Evolutionary conservation across 2,888 invertebrate genomes (phyloP), one percentile per base, ranked within the genome.

Genomic region (Caradrina kadenii): DNA sequence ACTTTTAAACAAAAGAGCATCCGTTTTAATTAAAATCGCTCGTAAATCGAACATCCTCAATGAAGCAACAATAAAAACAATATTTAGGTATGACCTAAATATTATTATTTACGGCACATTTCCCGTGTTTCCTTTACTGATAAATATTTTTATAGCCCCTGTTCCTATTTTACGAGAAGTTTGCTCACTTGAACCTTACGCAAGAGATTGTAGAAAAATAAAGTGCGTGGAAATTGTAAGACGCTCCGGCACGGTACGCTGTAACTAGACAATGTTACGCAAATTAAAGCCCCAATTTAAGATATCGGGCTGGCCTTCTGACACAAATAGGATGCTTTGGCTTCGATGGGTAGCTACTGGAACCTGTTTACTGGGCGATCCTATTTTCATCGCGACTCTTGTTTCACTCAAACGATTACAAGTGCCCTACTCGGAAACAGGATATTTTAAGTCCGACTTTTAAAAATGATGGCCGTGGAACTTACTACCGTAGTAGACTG

Each of bases 151-250:
- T 83, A 88, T 84, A 73, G 84, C 73, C 70, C 74, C 82, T 66
- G 70, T 69, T 73, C 66, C 69, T 80, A 86, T 87, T 84, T 86
- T 73, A 80, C 76, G 77, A 86, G 82, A 73, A 73, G 79, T 84
- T 76, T 82, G 72, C 73, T 74, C 73, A 63, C 58, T 69, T 70
- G 82, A 82, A 69, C 73, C 86, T 94, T 94, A 92, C 93, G 94
- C 90, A 94, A 94, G 90, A 85, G 86, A 83, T 82, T 85, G 87
- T 90, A 86, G 88, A 92, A 6, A 83, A 93, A 93, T 93, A 93
- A 91, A 92, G 88, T 87, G 88, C 86, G 88, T 87, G 87, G 92
- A 91, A 92, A 91, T 86, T 85, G 80, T 80, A 79, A 73, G 80
- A 79, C 69, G 67, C 85, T 75, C 85, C 90, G 90, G 90, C 90